These are phyloP conservation scores for Frieseomelitta varia DNA, from an alignment of 1,140 invertebrate species.

Conservation along the genomic window DNA sequence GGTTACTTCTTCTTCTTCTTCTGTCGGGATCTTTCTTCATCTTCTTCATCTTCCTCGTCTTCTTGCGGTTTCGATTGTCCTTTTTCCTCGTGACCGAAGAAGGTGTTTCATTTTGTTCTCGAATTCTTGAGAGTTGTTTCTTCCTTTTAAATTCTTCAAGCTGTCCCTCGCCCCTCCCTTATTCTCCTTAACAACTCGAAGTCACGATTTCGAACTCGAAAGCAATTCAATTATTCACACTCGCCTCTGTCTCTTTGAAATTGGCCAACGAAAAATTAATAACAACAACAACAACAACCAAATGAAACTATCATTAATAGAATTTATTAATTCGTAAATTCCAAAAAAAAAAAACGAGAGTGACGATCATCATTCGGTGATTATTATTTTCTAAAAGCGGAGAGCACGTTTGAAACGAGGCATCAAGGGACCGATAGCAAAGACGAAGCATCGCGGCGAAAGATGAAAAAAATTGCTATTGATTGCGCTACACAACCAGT, in stretches of 20 bases:
- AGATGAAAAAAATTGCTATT: slow-evolving; percentile 15
- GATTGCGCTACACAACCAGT: slow-evolving; percentile 17
- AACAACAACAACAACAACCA: too few relatives aligned
- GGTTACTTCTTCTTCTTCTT: background rate
- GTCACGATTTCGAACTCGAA: too few relatives aligned
- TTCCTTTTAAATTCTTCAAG: background rate
- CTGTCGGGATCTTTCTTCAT: background rate
- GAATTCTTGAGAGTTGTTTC: background rate
- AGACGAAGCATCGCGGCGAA: background rate
- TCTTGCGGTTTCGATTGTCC: too few relatives aligned
- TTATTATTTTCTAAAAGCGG: too few relatives aligned
- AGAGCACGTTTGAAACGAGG: too few relatives aligned
- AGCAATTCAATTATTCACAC: too few relatives aligned
- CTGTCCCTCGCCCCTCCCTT: background rate
- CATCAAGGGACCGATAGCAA: slow-evolving; percentile 11
- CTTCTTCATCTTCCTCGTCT: background rate
- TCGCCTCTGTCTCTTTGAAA: too few relatives aligned
- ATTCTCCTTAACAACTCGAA: background rate
- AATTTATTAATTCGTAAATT: too few relatives aligned
- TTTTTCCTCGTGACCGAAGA: background rate
- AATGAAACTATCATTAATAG: too few relatives aligned
- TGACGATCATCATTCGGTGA: too few relatives aligned
- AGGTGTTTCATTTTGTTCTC: background rate
- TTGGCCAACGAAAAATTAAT: too few relatives aligned
- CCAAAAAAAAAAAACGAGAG: too few relatives aligned